Conservation (phyloP, 1,140 invertebrate genomes). For the Macrocentrus cingulum region DNA sequence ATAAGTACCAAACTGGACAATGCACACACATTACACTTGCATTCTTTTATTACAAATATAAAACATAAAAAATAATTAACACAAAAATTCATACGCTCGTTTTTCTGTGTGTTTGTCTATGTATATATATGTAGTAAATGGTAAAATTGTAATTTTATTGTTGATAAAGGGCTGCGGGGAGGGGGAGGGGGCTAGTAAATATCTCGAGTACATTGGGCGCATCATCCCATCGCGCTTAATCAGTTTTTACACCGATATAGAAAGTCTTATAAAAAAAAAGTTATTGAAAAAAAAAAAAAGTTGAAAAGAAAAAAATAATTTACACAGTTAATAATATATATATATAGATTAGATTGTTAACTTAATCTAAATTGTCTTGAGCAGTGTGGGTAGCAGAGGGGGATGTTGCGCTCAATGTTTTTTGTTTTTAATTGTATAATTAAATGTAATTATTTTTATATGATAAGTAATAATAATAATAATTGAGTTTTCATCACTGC, state of each 20-base stretch:
- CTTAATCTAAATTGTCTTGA: constrained; percentile 48
- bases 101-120: too few species aligned
- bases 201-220: constrained; percentile 22
- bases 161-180: background rate
- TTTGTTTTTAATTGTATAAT: background rate
- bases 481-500: too few species aligned
- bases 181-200: background rate
- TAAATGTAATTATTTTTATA: background rate
- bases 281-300: too few species aligned
- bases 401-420: constrained; percentile 32
- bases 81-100: too few species aligned
- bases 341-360: too few species aligned
- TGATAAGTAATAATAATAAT: too few species aligned
- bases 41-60: too few species aligned
- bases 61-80: too few species aligned
- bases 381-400: constrained; percentile 46
- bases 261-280: constrained; percentile 46
- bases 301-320: constrained; percentile 47
- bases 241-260: constrained; percentile 15
- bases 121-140: constrained; percentile 1
- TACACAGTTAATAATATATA: constrained; percentile 44
- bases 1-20: too few species aligned
- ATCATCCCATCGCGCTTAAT: constrained; percentile 37
- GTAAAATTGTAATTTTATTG: constrained; percentile 9
- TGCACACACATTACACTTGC: too few species aligned